Conservation (phyloP, 2,797 vertebrate genomes). For the Miichthys miiuy region DNA sequence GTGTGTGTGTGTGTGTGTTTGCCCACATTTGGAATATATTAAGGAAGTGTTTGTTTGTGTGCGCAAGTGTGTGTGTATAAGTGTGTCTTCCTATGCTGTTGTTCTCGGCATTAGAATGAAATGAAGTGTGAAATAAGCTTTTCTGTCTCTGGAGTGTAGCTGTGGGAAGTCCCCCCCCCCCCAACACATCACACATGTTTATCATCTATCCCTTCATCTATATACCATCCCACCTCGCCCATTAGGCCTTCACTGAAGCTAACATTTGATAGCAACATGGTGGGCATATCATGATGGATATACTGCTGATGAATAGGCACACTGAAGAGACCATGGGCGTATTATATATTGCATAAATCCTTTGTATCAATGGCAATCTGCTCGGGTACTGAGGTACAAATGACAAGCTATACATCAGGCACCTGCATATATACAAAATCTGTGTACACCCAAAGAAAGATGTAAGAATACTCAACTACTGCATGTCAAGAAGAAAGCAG, state of each 20-base stretch:
- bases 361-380: not conserved
- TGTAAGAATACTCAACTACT: not conserved
- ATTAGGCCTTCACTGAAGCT: constrained; percentile 50
- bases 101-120: constrained; percentile 85
- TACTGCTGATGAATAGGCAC: constrained; percentile 18
- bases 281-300: constrained; percentile 25
- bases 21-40: constrained; percentile 44
- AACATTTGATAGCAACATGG: constrained; percentile 42
- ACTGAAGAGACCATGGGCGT: not conserved
- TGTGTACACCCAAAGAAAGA: not conserved
- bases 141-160: constrained; percentile 83
- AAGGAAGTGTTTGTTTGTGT: constrained; percentile 45
- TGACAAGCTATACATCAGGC: not conserved
- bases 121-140: constrained; percentile 90
- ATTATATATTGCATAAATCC: not conserved
- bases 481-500: not conserved
- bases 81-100: constrained; percentile 64
- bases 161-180: constrained; percentile 81
- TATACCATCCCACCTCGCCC: constrained; percentile 46
- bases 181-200: constrained; percentile 75
- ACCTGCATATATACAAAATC: not conserved
- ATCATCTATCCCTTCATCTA: constrained; percentile 59
- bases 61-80: constrained; percentile 15
- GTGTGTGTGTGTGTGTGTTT: constrained; percentile 43
- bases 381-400: not conserved